A percentile compares a stretch with the other conserved stretches of the same genome.
Conservation (phyloP, 2,888 invertebrate species). For the Lasioglossum vierecki region DNA sequence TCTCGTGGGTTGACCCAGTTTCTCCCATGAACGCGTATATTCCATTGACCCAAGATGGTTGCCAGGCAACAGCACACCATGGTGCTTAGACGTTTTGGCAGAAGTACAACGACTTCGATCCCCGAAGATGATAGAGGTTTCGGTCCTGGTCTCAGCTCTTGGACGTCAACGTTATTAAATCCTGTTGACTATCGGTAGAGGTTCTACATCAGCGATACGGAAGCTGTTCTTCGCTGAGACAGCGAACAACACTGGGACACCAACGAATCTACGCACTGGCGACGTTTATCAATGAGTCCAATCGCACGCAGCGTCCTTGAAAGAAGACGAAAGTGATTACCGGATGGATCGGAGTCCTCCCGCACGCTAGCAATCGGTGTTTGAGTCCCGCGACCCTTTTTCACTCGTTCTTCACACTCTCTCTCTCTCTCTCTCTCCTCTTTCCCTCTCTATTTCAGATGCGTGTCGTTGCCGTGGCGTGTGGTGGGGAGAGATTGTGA, state of each 20-base stretch:
- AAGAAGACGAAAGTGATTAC: slow-evolving; percentile 65
- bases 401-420: background rate
- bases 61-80: slow-evolving; percentile 77
- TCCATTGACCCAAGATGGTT: slow-evolving; percentile 79
- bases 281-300: slow-evolving; percentile 34
- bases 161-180: background rate
- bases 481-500: slow-evolving; percentile 80
- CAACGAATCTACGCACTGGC: slow-evolving; percentile 21
- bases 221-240: background rate
- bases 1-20: slow-evolving; percentile 76
- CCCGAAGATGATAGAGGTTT: background rate
- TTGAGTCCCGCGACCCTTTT: slow-evolving; percentile 35
- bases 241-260: slow-evolving; percentile 29
- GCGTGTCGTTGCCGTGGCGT: slow-evolving; percentile 61
- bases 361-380: slow-evolving; percentile 31
- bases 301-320: slow-evolving; percentile 55
- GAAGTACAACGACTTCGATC: slow-evolving; percentile 40
- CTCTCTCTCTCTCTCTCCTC: slow-evolving; percentile 31
- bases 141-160: background rate
- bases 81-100: slow-evolving; percentile 54
- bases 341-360: slow-evolving; percentile 26
- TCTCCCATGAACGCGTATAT: slow-evolving; percentile 73
- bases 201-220: background rate
- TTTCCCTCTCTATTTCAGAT: slow-evolving; percentile 54
- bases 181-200: background rate